phyloP scores from a whole-genome alignment of 2,888 invertebrate species.

The Dendrolimus pini region DNA sequence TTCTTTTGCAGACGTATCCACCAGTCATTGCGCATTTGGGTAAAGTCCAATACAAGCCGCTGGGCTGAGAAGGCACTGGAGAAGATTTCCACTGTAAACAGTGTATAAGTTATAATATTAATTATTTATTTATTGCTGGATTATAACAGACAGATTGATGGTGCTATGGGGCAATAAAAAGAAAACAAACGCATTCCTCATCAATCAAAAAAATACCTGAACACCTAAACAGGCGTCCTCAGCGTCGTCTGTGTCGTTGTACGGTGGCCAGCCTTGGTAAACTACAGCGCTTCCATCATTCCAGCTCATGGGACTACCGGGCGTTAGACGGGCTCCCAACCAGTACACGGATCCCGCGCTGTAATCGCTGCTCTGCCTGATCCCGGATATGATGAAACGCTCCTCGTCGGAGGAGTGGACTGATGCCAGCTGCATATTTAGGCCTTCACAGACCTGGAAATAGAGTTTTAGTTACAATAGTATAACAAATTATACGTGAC shows the following conservation, averaged over 20 bases:
- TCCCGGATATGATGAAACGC: conserved; percentile 81
- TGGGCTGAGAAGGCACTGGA: conserved; percentile 79
- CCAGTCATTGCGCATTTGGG: conserved; percentile 79
- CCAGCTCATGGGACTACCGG: conserved; percentile 69
- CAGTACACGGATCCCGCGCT: conserved; percentile 84
- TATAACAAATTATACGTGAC: no score
- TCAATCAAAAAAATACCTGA: conserved; percentile 34
- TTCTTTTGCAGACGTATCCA: conserved; percentile 81
- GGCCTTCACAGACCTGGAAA: conserved; percentile 80
- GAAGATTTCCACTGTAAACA: conserved; percentile 79
- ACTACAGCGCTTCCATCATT: conserved; percentile 77
- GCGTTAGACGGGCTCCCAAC: conserved; percentile 77
- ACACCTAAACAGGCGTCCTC: conserved; percentile 57
- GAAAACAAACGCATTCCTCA: neutral
- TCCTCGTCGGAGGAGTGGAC: conserved; percentile 82
- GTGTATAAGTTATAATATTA: no score
- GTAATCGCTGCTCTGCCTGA: conserved; percentile 83
- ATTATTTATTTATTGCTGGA: no score
- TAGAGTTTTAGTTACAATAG: neutral
- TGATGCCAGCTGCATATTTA: conserved; percentile 83
- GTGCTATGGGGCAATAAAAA: no score
- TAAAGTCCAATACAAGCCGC: conserved; percentile 83
- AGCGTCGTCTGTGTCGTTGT: conserved; percentile 60
- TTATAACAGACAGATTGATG: no score
- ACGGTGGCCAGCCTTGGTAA: conserved; percentile 81